Base-by-base conservation (phyloP, 2,797 vertebrate genomes). In the Columba guinea region DNA sequence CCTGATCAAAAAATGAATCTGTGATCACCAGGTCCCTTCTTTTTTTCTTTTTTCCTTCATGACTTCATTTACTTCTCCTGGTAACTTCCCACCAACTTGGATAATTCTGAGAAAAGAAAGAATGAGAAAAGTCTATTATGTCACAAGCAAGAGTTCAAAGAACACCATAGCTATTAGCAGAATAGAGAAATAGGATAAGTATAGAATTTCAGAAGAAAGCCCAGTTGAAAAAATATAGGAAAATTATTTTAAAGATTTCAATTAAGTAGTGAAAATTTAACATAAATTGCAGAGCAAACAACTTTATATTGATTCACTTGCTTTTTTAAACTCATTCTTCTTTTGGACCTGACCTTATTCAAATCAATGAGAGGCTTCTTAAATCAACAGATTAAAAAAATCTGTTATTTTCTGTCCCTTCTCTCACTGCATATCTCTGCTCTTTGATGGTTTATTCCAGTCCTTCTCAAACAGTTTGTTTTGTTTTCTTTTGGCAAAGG, bases 81-180 rank as follows among this genome's bases (percentile, higher is more conserved):
- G 9, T 4, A 7, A 8, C 5, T 67, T 81, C 35, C 9, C 8
- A 51, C 8, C 19, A 51, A 2, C 27, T 63, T 0, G 0, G 20
- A 59, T 39, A 55, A 2, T 39, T 71, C 19, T 73, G 30, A 87
- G 32, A 84, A 79, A 49, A 49, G 2, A 56, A 2, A 39, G 22
- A 81, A 64, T 30, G 14, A 55, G 15, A 68, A 56, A 44, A 81
- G 34, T 5, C 3, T 81, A 24, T 62, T 39, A 13, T 19, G 11
- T 13, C 32, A 79, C 10, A 65, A 58, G 1, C 13, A 34, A 44
- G 17, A 39, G 6, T 52, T 77, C 75, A 81, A 93, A 74, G 30
- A 78, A 41, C 5, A 32, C 9, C 9, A 46, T 10, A 62, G 23
- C 7, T 56, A 26, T 67, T n/a, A n/a, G 3, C 11, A 39, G 2